Conservation (phyloP, 2,113 vertebrate species). For the Leucosticte australis region DNA sequence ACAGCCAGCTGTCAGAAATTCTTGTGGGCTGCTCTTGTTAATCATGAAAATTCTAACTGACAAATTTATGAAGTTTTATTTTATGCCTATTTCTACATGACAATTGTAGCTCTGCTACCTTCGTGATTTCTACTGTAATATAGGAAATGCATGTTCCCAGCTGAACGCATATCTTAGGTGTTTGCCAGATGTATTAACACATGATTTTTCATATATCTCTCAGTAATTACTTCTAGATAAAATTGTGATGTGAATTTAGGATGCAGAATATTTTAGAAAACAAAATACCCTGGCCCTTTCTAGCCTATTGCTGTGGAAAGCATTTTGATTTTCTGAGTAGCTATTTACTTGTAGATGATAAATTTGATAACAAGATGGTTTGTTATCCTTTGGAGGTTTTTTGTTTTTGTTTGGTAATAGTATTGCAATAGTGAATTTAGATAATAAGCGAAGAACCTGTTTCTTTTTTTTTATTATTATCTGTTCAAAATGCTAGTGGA, state of each 20-base stretch:
- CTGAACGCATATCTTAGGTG: background rate
- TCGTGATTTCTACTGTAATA: background rate
- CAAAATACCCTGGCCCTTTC: background rate
- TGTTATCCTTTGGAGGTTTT: background rate
- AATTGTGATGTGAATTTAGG: background rate
- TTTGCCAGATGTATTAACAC: background rate
- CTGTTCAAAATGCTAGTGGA: background rate
- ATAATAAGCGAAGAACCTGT: background rate
- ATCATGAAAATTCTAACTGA: background rate
- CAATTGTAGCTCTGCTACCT: background rate
- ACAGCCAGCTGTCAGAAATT: constrained; percentile 41
- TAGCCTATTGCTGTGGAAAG: background rate
- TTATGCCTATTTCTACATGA: background rate
- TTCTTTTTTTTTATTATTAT: background rate
- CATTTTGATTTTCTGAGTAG: background rate
- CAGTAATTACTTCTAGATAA: background rate
- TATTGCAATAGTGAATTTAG: background rate
- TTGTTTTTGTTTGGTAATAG: background rate
- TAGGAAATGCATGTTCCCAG: background rate
- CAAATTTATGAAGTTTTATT: background rate
- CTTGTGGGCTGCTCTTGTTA: constrained; percentile 26
- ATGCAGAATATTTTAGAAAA: background rate
- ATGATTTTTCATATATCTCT: background rate
- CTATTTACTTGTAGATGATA: background rate
- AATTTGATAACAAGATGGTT: background rate